phyloP scores from a whole-genome alignment of 2,113 vertebrate species.

The Corythoichthys haematopterus region DNA sequence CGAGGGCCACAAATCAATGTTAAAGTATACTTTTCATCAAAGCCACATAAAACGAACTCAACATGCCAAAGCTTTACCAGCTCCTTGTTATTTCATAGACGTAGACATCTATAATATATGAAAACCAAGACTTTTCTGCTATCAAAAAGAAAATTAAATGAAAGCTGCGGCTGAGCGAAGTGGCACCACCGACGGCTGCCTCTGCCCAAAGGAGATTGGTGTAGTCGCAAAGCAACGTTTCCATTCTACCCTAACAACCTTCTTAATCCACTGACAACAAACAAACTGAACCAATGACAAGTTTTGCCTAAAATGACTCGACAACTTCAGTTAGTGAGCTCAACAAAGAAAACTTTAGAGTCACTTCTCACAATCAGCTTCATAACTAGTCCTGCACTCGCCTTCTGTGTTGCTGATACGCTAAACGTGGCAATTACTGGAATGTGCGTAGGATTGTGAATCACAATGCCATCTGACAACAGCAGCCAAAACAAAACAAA shows the following conservation, averaged over 20 bases:
- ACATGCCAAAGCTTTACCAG: background rate
- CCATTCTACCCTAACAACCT: background rate
- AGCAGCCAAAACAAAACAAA: constrained; percentile 11
- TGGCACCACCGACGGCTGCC: background rate
- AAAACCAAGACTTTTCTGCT: background rate
- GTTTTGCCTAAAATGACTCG: constrained; percentile 23
- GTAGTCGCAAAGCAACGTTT: constrained; percentile 4
- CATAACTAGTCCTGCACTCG: constrained; percentile 11
- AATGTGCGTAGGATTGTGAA: constrained; percentile 35
- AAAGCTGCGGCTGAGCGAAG: background rate
- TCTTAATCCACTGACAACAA: constrained; percentile 12
- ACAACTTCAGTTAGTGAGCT: constrained; percentile 24
- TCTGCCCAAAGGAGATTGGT: background rate
- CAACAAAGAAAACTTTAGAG: background rate
- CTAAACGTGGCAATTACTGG: constrained; percentile 36
- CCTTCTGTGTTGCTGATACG: constrained; percentile 24
- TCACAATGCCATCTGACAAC: constrained; percentile 60
- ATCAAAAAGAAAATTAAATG: constrained; percentile 2
- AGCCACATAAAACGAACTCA: constrained; percentile 1
- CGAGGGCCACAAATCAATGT: background rate
- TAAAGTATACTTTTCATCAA: background rate
- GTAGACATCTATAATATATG: background rate
- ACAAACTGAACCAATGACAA: constrained; percentile 34
- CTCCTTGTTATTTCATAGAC: background rate
- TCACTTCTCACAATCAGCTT: background rate